phyloP scores from a whole-genome alignment of 2,797 vertebrate genomes.

The Yasuhikotakia modesta region DNA sequence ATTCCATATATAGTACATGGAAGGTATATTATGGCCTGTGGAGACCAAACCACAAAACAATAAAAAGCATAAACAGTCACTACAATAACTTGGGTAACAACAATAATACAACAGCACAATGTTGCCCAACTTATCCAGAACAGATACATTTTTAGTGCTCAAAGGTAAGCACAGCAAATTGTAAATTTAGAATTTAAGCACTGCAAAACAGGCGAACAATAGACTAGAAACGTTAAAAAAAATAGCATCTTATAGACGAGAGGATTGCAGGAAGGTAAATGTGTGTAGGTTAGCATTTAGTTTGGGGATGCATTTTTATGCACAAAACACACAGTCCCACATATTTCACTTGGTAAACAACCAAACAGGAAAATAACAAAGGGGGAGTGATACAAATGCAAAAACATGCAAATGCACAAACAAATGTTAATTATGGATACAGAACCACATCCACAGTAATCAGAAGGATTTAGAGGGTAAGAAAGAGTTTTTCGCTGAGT shows the following conservation, averaged over 20 bases:
- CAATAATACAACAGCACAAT: slow-evolving; percentile 29
- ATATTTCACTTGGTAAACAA: slow-evolving; percentile 10
- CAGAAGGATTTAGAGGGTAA: background rate
- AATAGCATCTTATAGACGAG: background rate
- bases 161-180: background rate
- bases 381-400: slow-evolving; percentile 36
- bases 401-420: slow-evolving; percentile 39
- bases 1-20: slow-evolving; percentile 39
- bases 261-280: slow-evolving; percentile 3
- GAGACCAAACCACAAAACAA: slow-evolving; percentile 9
- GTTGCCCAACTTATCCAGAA: background rate
- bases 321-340: background rate
- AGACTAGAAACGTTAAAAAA: background rate
- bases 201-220: background rate
- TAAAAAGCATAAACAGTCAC: slow-evolving; percentile 18
- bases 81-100: slow-evolving; percentile 13
- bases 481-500: background rate
- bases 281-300: background rate
- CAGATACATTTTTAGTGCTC: background rate
- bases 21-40: background rate
- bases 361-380: slow-evolving; percentile 18
- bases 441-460: slow-evolving; percentile 16
- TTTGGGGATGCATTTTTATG: background rate
- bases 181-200: slow-evolving; percentile 1
- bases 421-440: slow-evolving; percentile 31